Evolutionary conservation across 2,797 vertebrate species (phyloP), one percentile per base, ranked within the genome.

Genomic region (Pangasius sanitwongsei): DNA sequence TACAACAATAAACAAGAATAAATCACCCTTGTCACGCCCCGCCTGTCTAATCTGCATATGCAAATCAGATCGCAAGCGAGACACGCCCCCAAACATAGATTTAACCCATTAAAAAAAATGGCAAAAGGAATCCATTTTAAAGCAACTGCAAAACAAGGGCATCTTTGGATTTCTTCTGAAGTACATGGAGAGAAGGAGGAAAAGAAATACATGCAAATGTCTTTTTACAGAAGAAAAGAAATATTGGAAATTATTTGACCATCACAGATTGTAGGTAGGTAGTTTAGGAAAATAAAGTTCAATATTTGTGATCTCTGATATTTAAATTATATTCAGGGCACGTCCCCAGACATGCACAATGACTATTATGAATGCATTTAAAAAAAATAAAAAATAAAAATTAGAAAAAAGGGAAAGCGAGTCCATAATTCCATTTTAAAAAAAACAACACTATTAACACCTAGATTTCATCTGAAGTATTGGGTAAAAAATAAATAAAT

Each of bases 1-100:
- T 87, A 92, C 90, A 90, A 95, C 87, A 94, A 92, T 11, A 57
- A 57, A 84, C 63, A 44, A 75, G 34, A 88, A 75, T 90, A 16
- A 41, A 89, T 91, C 89, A 90, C 86, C 92, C 90, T 88, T 1
- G 0, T 55, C 31, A 74, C 2, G 6, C 28, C 31, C 18, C 3
- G 11, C 69, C 50, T 55, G 50, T 20, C 23, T 81, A 15, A 69
- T 81, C 16, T 87, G 63, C 86, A 87, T 81, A 87, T 65, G 20
- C 59, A 86, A 77, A 86, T 65, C 15, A 34, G 41, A 63, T 3
- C 55, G 13, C 12, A 53, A 65, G 16, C 6, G 1, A 85, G 44
- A 25, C 86, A 65, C 28, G 6, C 69, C 85, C 31, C 34, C 6
- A n/a, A 31, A 34, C 12, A 70, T 11, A 48, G 16, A 44, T 15